Evolutionary conservation across 2,888 invertebrate genomes (phyloP), one percentile per base, ranked within the genome.

Genomic region (Brachyptera putata): DNA sequence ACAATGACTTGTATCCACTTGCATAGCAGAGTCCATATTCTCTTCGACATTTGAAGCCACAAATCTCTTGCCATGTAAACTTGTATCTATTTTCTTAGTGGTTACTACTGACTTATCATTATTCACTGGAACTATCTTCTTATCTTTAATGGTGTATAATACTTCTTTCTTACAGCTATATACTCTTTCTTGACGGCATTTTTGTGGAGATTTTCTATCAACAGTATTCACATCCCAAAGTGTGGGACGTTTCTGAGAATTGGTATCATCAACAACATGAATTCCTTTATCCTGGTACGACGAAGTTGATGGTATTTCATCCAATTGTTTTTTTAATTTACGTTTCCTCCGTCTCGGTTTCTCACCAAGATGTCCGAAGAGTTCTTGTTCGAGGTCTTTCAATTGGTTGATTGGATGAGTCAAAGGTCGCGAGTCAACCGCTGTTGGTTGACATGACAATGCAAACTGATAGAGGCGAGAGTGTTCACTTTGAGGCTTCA

Each of bases 341-440:
- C 48, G 57, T 43, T 41, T 57, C 13, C 46, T 34, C 49, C 16
- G 21, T 13, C 3, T 16, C 3, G 14, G 18, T 18, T 56, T 55
- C 1, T 70, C 68, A 63, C 73, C 71, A n/a, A 79, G 68, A 65
- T 79, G 76, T 1, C 76, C 74, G 67, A 80, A 80, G 53, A 81
- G 64, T 43, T 76, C 73, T 50, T 76, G 68, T 68, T 81, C 80
- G 16, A 83, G 67, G 55, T 77, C 72, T 66, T 77, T 76, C 2
- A 83, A 68, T 41, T 76, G 71, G 67, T 83, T 77, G 71, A 82
- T 80, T 13, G 83, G 82, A 66, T 80, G 80, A 3, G 64, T 61
- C 9, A 49, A 53, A 9, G 66, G 68, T 36, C 62, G 58, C 1
- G 18, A 34, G 24, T 67, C 64, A 18, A 50, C n/a, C 9, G 18